Evolutionary conservation across 1,140 invertebrate genomes (phyloP).

Genomic region (Reticulitermes speratus): DNA sequence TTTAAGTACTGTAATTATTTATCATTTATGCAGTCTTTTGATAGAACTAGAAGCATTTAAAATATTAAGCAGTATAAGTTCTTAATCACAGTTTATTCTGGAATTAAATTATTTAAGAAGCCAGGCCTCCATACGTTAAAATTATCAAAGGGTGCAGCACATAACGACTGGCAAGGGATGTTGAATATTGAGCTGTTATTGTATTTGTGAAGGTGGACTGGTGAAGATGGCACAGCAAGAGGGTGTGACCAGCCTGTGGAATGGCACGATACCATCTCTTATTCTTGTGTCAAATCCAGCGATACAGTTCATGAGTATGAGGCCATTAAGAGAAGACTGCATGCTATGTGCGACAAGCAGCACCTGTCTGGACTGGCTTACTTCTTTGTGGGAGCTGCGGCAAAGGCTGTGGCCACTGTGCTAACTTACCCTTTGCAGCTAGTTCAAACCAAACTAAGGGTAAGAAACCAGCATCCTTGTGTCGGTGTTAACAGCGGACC

Average conservation of each 20-base stretch:
- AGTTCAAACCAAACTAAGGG: slow-evolving; percentile 78
- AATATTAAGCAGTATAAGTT: background rate
- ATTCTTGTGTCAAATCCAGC: slow-evolving; percentile 84
- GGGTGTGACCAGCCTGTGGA: slow-evolving; percentile 73
- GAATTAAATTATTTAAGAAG: too few species aligned
- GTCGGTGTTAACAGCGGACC: too few species aligned
- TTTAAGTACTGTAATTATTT: too few species aligned
- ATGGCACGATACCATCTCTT: slow-evolving; percentile 78
- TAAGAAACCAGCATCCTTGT: slow-evolving; percentile 34
- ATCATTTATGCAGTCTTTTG: too few species aligned
- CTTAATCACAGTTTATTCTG: background rate
- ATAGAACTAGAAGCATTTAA: too few species aligned
- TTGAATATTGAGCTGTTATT: background rate
- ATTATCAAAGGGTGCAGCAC: too few species aligned
- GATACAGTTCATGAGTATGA: slow-evolving; percentile 91
- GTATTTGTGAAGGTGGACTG: slow-evolving; percentile 50
- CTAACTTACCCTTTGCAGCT: slow-evolving; percentile 86
- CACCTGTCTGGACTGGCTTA: slow-evolving; percentile 56
- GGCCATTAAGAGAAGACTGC: slow-evolving; percentile 67
- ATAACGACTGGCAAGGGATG: background rate
- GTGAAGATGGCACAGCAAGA: slow-evolving; percentile 49
- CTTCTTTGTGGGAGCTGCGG: slow-evolving; percentile 70
- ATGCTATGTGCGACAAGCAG: slow-evolving; percentile 41
- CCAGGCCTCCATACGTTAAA: too few species aligned
- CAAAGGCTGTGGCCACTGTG: slow-evolving; percentile 79